Evolutionary conservation across 2,888 invertebrate genomes (phyloP), one percentile per base, ranked within the genome.

Genomic region (Synanthedon tipuliformis): DNA sequence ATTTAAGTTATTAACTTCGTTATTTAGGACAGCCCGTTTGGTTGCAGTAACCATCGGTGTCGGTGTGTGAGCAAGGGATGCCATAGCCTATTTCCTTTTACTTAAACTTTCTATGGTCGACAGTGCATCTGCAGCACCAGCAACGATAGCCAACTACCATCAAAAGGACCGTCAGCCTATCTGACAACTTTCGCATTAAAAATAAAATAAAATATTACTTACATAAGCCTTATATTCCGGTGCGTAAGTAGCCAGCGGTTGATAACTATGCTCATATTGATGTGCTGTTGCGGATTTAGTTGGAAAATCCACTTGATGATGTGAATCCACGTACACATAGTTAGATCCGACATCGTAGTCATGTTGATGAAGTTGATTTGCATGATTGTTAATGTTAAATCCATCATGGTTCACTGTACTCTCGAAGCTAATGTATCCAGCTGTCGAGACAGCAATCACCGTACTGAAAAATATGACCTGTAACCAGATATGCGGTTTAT

Each of bases 371-470:
- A n/a, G 4, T n/a, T n/a, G n/a, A 55, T 55, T 23, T 53, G 53
- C 34, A 51, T 50, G n/a, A 50, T 34, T 50, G 48, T 53, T 49
- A 48, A 48, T 0, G 15, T 52, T 51, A 23, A 53, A 55, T 51
- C 67, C 60, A 54, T 75, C 77, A 4, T 63, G 57, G 2, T 69
- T 60, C 1, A 69, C 65, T n/a, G 65, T 63, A 4, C 63, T 65
- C 16, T 56, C 60, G 18, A 58, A 54, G 27, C 57, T 57, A 40
- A 59, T 56, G 54, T 58, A 54, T 18, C 56, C 59, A 2, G 54
- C 55, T 15, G 53, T 50, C 51, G 58, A 55, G 34, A 53, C 48
- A 23, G 56, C 54, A 45, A 55, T n/a, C 40, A 55, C 40, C 13
- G 52, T 53, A 52, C 55, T 53, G 40, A 56, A 48, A 40, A 58